Conservation (phyloP, 2,797 vertebrate species). For the Luscinia luscinia region DNA sequence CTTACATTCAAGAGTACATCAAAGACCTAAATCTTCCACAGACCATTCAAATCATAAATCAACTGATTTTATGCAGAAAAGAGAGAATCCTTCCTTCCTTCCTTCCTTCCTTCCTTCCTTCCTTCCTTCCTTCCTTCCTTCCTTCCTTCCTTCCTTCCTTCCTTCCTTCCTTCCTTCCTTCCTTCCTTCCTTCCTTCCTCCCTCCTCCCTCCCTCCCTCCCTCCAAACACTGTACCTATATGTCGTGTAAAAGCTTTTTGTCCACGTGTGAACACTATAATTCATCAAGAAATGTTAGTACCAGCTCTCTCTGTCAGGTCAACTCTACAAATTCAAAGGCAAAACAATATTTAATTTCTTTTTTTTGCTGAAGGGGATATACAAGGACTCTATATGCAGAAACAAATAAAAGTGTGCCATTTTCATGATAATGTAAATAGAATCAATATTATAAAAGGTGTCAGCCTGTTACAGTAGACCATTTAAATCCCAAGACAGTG, state of each 20-base stretch:
- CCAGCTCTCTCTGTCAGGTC: neutral
- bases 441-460: neutral
- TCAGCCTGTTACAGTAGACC: neutral
- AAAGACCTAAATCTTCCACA: neutral
- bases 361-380: neutral
- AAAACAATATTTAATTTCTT: neutral
- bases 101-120: neutral
- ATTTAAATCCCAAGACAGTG: conserved; percentile 3
- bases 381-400: neutral
- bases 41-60: neutral
- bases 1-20: neutral
- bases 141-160: neutral
- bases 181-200: too few species aligned
- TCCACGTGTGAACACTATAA: neutral
- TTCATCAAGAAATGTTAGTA: neutral
- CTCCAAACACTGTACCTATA: neutral
- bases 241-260: neutral
- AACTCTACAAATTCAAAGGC: neutral
- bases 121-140: neutral
- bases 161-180: neutral
- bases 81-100: neutral
- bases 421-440: neutral
- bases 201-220: too few species aligned
- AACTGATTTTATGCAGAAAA: neutral
- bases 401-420: neutral